phyloP scores from a whole-genome alignment of 2,888 invertebrate species.

The Stramonita haemastoma region DNA sequence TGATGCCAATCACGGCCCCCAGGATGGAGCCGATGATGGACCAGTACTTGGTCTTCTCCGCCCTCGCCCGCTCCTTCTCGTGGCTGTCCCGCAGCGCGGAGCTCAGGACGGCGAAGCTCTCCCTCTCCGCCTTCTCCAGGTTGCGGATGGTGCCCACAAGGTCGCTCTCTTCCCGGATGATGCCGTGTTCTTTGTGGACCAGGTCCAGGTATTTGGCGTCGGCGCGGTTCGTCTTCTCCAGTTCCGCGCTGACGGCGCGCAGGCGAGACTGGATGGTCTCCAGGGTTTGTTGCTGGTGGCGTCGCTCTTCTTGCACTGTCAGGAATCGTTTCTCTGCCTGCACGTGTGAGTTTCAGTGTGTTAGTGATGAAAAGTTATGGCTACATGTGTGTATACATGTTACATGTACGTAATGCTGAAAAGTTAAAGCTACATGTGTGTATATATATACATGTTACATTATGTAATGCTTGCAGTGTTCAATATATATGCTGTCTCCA shows the following conservation, averaged over 20 bases:
- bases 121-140: slow-evolving; percentile 86
- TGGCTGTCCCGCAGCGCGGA: slow-evolving; percentile 88
- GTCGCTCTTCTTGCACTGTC: slow-evolving; percentile 65
- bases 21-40: slow-evolving; percentile 86
- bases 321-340: slow-evolving; percentile 74
- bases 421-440: background rate
- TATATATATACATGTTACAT: too few species aligned
- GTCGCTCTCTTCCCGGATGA: slow-evolving; percentile 75
- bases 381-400: background rate
- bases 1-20: slow-evolving; percentile 82
- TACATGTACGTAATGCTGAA: background rate
- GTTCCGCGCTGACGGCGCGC: slow-evolving; percentile 85
- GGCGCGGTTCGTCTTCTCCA: slow-evolving; percentile 87
- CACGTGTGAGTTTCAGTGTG: background rate
- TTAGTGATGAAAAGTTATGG: background rate
- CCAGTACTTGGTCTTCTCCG: slow-evolving; percentile 91
- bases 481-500: too few species aligned
- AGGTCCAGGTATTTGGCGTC: slow-evolving; percentile 87
- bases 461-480: too few species aligned
- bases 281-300: slow-evolving; percentile 65
- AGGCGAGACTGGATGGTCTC: slow-evolving; percentile 76
- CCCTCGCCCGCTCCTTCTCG: slow-evolving; percentile 88
- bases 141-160: slow-evolving; percentile 82
- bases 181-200: slow-evolving; percentile 82
- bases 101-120: slow-evolving; percentile 84